Evolutionary conservation across 2,113 vertebrate species (phyloP), one percentile per base, ranked within the genome.

Genomic region (Aphyosemion australe): DNA sequence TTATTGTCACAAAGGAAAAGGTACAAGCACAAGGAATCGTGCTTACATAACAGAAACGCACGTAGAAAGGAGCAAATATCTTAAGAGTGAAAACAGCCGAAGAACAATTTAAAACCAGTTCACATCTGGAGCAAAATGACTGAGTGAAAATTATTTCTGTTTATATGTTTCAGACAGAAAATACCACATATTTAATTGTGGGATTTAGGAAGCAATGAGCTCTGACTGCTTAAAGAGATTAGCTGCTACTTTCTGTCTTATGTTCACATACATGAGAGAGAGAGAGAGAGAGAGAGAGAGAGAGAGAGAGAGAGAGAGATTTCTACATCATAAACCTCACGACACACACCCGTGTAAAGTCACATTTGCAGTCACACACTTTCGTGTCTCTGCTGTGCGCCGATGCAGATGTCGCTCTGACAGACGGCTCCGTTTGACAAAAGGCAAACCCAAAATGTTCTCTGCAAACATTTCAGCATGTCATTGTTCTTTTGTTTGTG

Each of bases 191-290:
- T 84, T 66, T 69, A 78, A 82, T 69, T 75, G 65, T 11, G 79
- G 70, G 55, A 14, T 68, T 84, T 78, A 62, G 47, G 45, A 80
- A 43, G 59, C 14, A 14, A 73, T 56, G 68, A 80, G 62, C 72
- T 71, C 69, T 55, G 72, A 78, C 79, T 72, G 74, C 58, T 61
- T 65, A 74, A 83, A 72, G 37, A 82, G 82, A 83, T 81, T 63
- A 65, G 63, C 49, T 59, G 58, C 66, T 64, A 55, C 69, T 79
- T 59, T 76, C 61, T 59, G 54, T 21, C 48, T 55, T 52, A 70
- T 67, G 65, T 74, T 62, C 60, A 56, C 51, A 82, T 56, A 61
- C 31, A 37, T 11, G 50, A 59, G 53, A 62, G 37, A 62, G 49
- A 46, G 32, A 15, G 14, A 60, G 34, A 58, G 5, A 63, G 16